Conservation (phyloP, 2,113 vertebrate genomes). For the Propithecus coquereli region DNA sequence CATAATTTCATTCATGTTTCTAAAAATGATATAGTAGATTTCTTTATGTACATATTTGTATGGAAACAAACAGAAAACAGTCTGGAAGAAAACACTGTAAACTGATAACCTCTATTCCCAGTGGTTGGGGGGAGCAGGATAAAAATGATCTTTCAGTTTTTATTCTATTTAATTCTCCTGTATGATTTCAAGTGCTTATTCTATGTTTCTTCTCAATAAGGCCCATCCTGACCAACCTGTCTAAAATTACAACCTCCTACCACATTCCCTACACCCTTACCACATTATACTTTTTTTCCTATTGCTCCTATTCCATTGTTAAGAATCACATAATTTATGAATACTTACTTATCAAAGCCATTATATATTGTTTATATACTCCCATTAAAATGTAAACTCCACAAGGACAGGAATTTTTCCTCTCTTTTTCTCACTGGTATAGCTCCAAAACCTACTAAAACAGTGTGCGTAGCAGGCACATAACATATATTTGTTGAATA, state of each 20-base stretch:
- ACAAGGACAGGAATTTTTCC: not conserved
- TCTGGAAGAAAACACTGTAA: not conserved
- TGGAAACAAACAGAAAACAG: not conserved
- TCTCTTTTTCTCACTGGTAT: not conserved
- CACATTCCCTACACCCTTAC: not conserved
- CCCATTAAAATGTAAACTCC: not conserved
- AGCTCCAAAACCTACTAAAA: not conserved
- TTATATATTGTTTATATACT: not conserved
- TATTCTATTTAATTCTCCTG: not conserved
- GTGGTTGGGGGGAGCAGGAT: not conserved
- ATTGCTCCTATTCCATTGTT: not conserved
- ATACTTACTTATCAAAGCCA: not conserved
- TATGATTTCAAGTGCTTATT: not conserved
- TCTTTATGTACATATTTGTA: not conserved
- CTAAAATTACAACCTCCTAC: not conserved
- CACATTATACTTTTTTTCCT: not conserved
- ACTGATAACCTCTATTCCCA: not conserved
- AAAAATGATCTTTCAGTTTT: not conserved
- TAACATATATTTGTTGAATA: not conserved
- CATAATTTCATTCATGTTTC: not conserved
- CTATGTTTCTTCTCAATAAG: not conserved
- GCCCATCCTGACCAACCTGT: not conserved
- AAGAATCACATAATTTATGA: not conserved
- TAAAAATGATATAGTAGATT: not conserved
- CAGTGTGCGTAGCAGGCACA: not conserved